These are phyloP conservation scores for Apotomis capreana DNA, from an alignment of 2,888 invertebrate species.

Conservation along the genomic window DNA sequence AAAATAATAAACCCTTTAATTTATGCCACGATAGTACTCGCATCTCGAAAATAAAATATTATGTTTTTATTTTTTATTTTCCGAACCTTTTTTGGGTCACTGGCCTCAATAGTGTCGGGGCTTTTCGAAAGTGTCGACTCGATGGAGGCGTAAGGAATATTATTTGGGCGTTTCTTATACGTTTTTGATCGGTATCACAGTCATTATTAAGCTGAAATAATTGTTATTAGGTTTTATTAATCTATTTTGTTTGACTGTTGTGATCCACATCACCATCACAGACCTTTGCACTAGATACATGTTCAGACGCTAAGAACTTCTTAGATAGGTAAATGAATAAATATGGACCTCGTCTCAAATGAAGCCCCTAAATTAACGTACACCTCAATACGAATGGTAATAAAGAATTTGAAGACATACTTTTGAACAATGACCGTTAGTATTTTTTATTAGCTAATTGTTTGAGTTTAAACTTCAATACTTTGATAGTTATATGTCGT, in stretches of 20 bases:
- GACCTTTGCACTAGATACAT: too few species aligned
- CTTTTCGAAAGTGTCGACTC: constrained; percentile 57
- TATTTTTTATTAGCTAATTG: too few species aligned
- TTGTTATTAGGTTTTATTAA: constrained; percentile 3
- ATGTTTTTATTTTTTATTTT: constrained; percentile 62
- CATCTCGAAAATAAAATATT: constrained; percentile 81
- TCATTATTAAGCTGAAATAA: constrained; percentile 8
- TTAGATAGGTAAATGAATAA: too few species aligned
- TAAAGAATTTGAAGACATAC: too few species aligned
- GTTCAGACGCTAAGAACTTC: too few species aligned
- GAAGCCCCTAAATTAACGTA: too few species aligned
- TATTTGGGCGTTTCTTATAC: constrained; percentile 11
- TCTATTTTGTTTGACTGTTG: background rate
- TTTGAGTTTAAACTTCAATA: too few species aligned
- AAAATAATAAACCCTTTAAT: constrained; percentile 81
- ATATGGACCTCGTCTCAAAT: too few species aligned
- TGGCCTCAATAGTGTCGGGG: constrained; percentile 69
- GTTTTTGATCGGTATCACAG: background rate
- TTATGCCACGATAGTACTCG: constrained; percentile 82
- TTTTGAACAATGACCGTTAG: too few species aligned
- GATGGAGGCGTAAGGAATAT: constrained; percentile 47
- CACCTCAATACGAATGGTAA: too few species aligned
- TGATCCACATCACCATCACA: too few species aligned
- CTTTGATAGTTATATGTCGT: too few species aligned
- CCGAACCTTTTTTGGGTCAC: constrained; percentile 74